Conservation (phyloP, 2,888 invertebrate genomes). For the Scaptomyza cyrtandrae region DNA sequence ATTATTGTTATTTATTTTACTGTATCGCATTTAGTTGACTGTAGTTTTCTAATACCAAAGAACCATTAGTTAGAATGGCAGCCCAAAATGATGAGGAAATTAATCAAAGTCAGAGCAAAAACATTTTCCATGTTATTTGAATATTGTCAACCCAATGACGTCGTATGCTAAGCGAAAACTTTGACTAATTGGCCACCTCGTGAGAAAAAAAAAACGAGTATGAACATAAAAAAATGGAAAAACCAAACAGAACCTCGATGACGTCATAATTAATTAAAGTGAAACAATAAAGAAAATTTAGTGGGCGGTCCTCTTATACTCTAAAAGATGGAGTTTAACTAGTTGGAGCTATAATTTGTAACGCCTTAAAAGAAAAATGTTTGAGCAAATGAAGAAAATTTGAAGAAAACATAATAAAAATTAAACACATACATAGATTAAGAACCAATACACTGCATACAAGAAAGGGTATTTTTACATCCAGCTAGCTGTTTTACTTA, state of each 20-base stretch:
- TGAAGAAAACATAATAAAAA: no score
- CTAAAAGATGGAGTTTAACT: background rate
- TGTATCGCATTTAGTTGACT: conserved; percentile 5
- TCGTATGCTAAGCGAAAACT: conserved; percentile 28
- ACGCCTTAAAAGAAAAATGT: background rate
- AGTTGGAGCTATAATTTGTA: background rate
- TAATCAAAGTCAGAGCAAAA: conserved; percentile 71
- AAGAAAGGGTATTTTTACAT: conserved; percentile 24
- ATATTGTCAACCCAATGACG: conserved; percentile 46
- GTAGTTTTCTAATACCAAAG: background rate
- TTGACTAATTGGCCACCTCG: conserved; percentile 48
- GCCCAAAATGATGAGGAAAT: conserved; percentile 30
- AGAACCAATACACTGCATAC: no score
- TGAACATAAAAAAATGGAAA: conserved; percentile 4
- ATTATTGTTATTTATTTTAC: no score
- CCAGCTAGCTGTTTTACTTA: background rate
- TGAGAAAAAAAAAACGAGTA: conserved; percentile 4
- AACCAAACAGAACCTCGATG: conserved; percentile 29
- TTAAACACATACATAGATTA: no score
- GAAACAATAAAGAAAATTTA: conserved; percentile 19
- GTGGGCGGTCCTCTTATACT: background rate
- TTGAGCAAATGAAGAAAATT: background rate
- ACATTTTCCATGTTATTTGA: conserved; percentile 64
- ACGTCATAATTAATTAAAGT: conserved; percentile 64
- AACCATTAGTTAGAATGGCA: conserved; percentile 19